Evolutionary conservation across 2,113 vertebrate species (phyloP), one percentile per base, ranked within the genome.

Genomic region (Pomatostomus ruficeps): DNA sequence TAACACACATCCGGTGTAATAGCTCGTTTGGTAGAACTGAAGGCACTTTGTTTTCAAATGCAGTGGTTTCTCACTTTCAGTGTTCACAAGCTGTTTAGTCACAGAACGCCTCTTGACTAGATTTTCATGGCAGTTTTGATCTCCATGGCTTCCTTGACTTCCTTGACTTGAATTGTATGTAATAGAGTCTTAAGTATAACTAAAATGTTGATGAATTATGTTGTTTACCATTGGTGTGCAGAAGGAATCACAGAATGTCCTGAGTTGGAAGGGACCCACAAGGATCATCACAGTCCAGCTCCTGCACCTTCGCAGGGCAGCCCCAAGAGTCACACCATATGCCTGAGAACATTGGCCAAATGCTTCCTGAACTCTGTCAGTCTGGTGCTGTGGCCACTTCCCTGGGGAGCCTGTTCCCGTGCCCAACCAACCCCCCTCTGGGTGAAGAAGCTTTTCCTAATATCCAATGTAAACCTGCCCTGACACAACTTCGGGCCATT

Each of bases 1-100:
- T 76, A 83, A 74, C 46, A 58, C n/a, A 10, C 19, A 73, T 91
- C 51, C 23, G 14, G 43, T 80, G 28, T 79, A 89, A 85, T 36
- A 68, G 57, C 61, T 49, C 49, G 29, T 84, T 95, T 72, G 4
- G 1, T 79, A 62, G 84, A 92, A 72, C 54, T 85, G 58, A 45
- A 72, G 46, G 46, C 2, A 12, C 63, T 91, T 91, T 85, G 54
- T 62, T 91, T 92, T 89, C 74, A 83, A 63, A 46, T 79, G 84
- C 54, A 70, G 54, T 79, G 29, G 57, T 81, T 95, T 93, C 77
- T 85, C 93, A 66, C 77, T 97, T 92, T 46, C 25, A 78, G 6
- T 3, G 5, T 87, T 95, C 77, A 49, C 26, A 73, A 76, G 62
- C 31, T 92, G 10, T 85, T 84, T 21, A 58, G n/a, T 87, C 38